Base-by-base conservation (phyloP, 2,797 vertebrate genomes). In the Crossoptilon crossoptilon region DNA sequence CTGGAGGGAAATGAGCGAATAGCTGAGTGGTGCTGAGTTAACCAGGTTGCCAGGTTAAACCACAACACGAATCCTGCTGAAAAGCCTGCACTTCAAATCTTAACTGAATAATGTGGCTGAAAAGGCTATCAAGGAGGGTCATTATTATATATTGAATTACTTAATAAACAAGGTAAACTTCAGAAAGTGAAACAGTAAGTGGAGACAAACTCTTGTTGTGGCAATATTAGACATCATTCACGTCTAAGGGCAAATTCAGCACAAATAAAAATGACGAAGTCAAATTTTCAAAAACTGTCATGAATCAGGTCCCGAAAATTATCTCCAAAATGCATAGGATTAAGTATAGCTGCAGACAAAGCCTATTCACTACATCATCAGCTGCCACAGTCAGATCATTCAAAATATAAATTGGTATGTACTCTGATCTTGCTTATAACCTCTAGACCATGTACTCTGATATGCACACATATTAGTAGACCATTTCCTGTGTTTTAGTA, bases 181-280 rank as follows among this genome's bases (percentile, higher is more conserved):
- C 41, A 82, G 67, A 78, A 85, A 84, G 29, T 9, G 95, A 90
- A 87, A 56, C 48, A 80, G 46, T 49, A 94, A 94, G 33, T 51
- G 27, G 81, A 94, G 3, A 7, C 58, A 82, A 77, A 95, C 88
- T 84, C 75, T 59, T 26, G 27, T 88, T 95, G 21, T 82, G 66
- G 33, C 69, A 80, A 75, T 31, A 48, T 48, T 43, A 67, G 74
- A 78, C 37, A 74, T 48, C 66, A 75, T n/a, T 33, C 24, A 51
- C 33, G 33, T 59, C 70, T 90, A n/a, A 67, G 66, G 44, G 76
- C 48, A 91, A 84, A 60, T 17, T 51, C 70, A 48, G 48, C 62
- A 82, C 35, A 37, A 85, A 72, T 55, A 80, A 77, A 43, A 70
- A 59, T 39, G 21, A n/a, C 1, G 2, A 93, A 75, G 44, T 23